Percentiles rank a stretch among this genome's conserved stretches.
Conservation (phyloP, 2,797 vertebrate species). For the Falco berigora region DNA sequence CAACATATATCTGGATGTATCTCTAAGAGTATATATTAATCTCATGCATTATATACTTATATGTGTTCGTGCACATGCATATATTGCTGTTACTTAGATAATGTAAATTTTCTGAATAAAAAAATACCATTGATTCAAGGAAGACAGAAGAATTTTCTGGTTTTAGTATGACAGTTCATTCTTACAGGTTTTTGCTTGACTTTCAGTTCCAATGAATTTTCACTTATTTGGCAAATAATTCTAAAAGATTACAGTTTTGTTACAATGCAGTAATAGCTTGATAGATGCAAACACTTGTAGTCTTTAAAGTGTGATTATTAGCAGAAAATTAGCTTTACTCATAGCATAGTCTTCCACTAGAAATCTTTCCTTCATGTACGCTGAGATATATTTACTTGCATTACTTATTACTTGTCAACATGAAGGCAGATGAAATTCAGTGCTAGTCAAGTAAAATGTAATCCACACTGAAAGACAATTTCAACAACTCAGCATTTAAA, state of each 20-base stretch:
- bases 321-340: not conserved
- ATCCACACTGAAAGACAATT: not conserved
- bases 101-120: not conserved
- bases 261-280: not conserved
- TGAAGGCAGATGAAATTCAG: not conserved
- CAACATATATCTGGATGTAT: not conserved
- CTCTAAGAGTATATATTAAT: not conserved
- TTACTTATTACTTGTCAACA: not conserved
- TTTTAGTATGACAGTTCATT: not conserved
- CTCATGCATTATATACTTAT: not conserved
- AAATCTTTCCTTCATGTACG: not conserved
- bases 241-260: not conserved
- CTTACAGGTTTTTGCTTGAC: not conserved
- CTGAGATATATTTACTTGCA: not conserved
- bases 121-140: not conserved
- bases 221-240: not conserved
- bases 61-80: not conserved
- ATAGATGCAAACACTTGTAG: not conserved
- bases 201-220: not conserved
- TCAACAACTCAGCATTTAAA: not conserved
- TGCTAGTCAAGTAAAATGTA: not conserved
- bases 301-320: not conserved
- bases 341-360: not conserved
- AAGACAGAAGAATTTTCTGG: not conserved
- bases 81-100: not conserved